Evolutionary conservation across 2,888 invertebrate genomes (phyloP).

Genomic region (Sialis fuliginosa): DNA sequence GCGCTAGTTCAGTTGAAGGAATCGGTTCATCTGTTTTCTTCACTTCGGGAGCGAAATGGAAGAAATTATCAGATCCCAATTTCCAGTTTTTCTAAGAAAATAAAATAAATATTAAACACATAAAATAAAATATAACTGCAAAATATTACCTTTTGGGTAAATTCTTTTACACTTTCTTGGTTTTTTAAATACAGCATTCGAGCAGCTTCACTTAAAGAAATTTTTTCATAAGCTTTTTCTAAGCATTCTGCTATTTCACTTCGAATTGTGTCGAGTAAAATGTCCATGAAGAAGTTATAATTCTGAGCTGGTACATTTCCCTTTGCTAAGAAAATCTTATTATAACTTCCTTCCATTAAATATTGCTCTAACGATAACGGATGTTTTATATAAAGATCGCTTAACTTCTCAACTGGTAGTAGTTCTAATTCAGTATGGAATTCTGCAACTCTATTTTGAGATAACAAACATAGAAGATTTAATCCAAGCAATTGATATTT

Average conservation of each 20-base stretch:
- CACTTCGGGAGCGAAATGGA: constrained; percentile 62
- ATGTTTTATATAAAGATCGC: constrained; percentile 85
- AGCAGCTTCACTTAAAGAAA: constrained; percentile 72
- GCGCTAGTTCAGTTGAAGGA: constrained; percentile 79
- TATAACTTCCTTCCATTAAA: constrained; percentile 98
- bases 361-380: constrained; percentile 94
- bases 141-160: constrained; percentile 50
- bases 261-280: constrained; percentile 83
- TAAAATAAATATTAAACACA: neutral
- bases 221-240: constrained; percentile 88
- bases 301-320: constrained; percentile 91
- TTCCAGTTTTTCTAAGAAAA: constrained; percentile 62
- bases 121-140: constrained; percentile 6
- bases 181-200: constrained; percentile 73
- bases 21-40: constrained; percentile 60
- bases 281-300: constrained; percentile 94
- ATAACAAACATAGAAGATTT: constrained; percentile 80
- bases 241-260: constrained; percentile 94
- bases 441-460: constrained; percentile 93
- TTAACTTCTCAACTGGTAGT: constrained; percentile 76
- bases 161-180: constrained; percentile 59
- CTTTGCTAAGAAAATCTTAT: constrained; percentile 88
- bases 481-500: constrained; percentile 90
- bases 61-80: constrained; percentile 57
- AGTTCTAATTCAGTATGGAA: constrained; percentile 96